Evolutionary conservation across 1,140 invertebrate genomes (phyloP), one percentile per base, ranked within the genome.

Genomic region (Drusus annulatus): DNA sequence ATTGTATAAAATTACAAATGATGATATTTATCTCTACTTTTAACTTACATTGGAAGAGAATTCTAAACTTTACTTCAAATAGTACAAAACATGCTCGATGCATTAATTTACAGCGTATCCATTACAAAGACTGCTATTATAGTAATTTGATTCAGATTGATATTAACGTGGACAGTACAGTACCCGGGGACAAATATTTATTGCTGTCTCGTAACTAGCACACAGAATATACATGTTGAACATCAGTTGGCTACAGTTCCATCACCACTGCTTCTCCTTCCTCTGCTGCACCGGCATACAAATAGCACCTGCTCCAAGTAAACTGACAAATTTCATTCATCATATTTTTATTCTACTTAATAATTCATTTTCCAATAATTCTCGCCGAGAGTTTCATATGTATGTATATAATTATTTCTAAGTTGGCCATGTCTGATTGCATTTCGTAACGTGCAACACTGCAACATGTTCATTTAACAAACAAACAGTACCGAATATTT

Each of bases 1-100:
- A 76, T 73, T 78, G 82, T 83, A 83, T 83, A 83, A 83, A 83
- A 83, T 83, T 83, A 83, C 82, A 83, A 83, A 83, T 81, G 82
- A 79, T 83, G 79, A 83, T 83, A 81, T 83, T 83, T 80, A 83
- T 62, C 74, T 78, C 79, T 83, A 83, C 80, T 50, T 69, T 68
- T 80, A 82, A 80, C 81, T 83, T 83, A 83, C 79, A 78, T 81
- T 81, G 82, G 82, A 83, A 83, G 82, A 83, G 79, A 81, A 36
- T 71, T 71, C 75, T 83, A 76, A 77, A 80, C 76, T 45, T 71
- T 77, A 80, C 79, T 76, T 73, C 13, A 77, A 79, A 81, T 63
- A 80, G 79, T 83, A 83, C 62, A 83, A 83, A 81, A 83, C 56
- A 75, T 80, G 80, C 62, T 83, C 73, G 78, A 81, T 81, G 77